Evolutionary conservation across 2,797 vertebrate species (phyloP).

Genomic region (Lepilemur septentrionalis): DNA sequence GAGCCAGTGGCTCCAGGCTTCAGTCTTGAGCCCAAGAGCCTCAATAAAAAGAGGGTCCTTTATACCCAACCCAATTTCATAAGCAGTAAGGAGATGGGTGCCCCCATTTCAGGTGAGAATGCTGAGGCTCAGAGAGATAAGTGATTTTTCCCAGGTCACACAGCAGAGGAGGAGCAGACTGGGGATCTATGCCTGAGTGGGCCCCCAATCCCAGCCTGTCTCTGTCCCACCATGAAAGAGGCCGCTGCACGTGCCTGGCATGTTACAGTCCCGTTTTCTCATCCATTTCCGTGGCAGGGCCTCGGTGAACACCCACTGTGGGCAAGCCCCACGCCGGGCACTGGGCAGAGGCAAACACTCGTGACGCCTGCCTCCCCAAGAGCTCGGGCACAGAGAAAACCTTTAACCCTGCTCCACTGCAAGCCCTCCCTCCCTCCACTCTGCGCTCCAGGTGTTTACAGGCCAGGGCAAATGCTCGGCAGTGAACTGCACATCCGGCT

Average conservation of each 20-base stretch:
- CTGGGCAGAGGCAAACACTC: neutral
- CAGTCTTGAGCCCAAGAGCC: neutral
- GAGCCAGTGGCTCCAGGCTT: neutral
- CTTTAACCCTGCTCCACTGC: accelerated
- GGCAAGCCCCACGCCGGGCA: neutral
- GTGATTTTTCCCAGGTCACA: neutral
- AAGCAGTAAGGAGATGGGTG: neutral
- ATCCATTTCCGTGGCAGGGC: accelerated
- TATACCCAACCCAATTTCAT: neutral
- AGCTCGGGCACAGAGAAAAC: neutral
- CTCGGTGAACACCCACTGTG: neutral
- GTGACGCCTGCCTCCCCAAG: accelerated
- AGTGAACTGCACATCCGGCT: neutral
- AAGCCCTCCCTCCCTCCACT: no score
- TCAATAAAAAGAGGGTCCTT: neutral
- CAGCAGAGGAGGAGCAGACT: neutral
- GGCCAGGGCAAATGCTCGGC: accelerated
- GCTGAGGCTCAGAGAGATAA: neutral
- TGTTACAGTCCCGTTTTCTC: neutral
- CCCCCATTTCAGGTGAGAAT: neutral
- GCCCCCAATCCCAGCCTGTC: neutral
- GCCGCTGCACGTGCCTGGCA: neutral
- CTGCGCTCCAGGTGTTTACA: neutral
- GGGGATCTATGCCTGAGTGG: neutral
- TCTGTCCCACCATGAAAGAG: neutral